Conservation (phyloP, 2,888 invertebrate species). For the Cremastinae sp. region DNA sequence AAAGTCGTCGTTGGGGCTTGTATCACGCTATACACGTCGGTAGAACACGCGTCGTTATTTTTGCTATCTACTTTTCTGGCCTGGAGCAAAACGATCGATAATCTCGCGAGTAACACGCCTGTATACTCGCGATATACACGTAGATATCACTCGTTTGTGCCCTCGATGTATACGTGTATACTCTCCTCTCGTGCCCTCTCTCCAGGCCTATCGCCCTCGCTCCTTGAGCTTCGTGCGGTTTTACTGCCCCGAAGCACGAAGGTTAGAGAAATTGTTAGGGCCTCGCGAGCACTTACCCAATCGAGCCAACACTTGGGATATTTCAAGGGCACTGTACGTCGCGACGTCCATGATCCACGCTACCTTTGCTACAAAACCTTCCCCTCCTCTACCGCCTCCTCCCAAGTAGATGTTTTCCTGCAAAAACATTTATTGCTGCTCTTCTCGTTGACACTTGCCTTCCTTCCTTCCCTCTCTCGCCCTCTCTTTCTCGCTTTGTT, state of each 20-base stretch:
- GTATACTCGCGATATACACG: background rate
- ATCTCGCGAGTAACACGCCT: slow-evolving; percentile 23
- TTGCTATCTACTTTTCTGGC: slow-evolving; percentile 36
- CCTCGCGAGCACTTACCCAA: slow-evolving; percentile 31
- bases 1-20: slow-evolving; percentile 8
- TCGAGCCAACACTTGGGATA: slow-evolving; percentile 41
- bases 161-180: background rate
- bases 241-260: slow-evolving; percentile 44
- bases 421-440: slow-evolving; percentile 10
- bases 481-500: background rate
- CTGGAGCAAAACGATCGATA: slow-evolving; percentile 45
- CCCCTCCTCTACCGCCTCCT: too few relatives aligned
- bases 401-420: slow-evolving; percentile 1
- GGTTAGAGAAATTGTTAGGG: slow-evolving; percentile 40
- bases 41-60: slow-evolving; percentile 45
- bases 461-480: background rate
- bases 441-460: slow-evolving; percentile 9
- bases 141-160: background rate
- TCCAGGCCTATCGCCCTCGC: slow-evolving; percentile 16
- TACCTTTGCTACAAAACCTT: background rate
- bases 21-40: slow-evolving; percentile 33
- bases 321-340: slow-evolving; percentile 47
- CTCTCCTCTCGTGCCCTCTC: slow-evolving; percentile 26
- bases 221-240: slow-evolving; percentile 44
- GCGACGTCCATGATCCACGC: slow-evolving; percentile 3